Evolutionary conservation across 2,797 vertebrate species (phyloP).

Genomic region (Enteromius afrohamiltoni): DNA sequence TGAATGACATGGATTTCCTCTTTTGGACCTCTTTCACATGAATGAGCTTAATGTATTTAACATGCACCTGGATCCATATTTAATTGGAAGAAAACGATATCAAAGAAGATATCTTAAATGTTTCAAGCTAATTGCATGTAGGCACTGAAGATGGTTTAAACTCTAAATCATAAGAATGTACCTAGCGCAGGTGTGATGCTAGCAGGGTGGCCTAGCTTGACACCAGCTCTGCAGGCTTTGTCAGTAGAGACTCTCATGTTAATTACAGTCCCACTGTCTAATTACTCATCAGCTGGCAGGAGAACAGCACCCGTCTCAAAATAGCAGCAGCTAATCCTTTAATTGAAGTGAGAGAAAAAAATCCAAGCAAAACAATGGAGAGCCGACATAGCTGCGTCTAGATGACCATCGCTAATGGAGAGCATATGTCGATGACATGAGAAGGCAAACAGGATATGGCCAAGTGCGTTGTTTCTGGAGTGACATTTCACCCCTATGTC

Average conservation of each 20-base stretch:
- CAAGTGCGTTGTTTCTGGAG: slow-evolving; percentile 42
- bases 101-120: not conserved
- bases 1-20: not conserved
- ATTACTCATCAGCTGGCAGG: slow-evolving; percentile 68
- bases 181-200: slow-evolving; percentile 58
- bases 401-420: slow-evolving; percentile 63
- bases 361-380: slow-evolving; percentile 55
- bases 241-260: slow-evolving; percentile 73
- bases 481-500: slow-evolving; percentile 36
- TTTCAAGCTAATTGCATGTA: slow-evolving; percentile 17
- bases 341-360: slow-evolving; percentile 52
- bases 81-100: not conserved
- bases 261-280: slow-evolving; percentile 74
- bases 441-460: slow-evolving; percentile 65
- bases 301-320: slow-evolving; percentile 53
- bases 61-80: slow-evolving; percentile 21
- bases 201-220: slow-evolving; percentile 57
- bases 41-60: not conserved
- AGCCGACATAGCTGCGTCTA: slow-evolving; percentile 55
- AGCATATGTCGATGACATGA: slow-evolving; percentile 59
- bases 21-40: not conserved
- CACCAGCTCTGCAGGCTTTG: slow-evolving; percentile 66
- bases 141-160: slow-evolving; percentile 31
- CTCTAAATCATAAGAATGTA: slow-evolving; percentile 25
- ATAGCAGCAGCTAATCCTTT: slow-evolving; percentile 58